phyloP scores from a whole-genome alignment of 2,797 vertebrate species.

The Onychomys arenicola region DNA sequence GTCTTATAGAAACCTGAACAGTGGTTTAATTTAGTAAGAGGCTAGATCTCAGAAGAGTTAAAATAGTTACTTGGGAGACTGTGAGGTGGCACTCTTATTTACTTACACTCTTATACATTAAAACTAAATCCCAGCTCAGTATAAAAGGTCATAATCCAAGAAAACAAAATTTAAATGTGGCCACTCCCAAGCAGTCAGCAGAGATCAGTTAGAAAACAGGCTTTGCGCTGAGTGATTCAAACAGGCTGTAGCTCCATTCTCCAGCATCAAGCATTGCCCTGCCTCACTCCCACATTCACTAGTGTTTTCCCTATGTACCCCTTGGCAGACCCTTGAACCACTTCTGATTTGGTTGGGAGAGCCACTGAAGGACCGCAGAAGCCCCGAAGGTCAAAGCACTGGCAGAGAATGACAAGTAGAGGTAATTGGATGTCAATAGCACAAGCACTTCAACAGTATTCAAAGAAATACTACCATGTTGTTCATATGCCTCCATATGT shows the following conservation, averaged over 20 bases:
- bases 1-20: constrained; percentile 13
- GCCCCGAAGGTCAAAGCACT: background rate
- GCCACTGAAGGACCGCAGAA: background rate
- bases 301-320: background rate
- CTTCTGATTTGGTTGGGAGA: background rate
- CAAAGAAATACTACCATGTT: background rate
- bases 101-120: background rate
- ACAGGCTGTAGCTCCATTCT: background rate
- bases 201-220: background rate
- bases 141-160: background rate
- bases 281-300: background rate
- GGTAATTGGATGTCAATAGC: background rate
- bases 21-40: constrained; percentile 15
- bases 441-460: background rate
- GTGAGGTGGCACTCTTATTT: background rate
- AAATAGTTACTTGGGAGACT: background rate
- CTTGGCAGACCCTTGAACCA: background rate
- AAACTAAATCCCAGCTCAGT: background rate
- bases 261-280: too few species aligned
- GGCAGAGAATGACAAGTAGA: background rate
- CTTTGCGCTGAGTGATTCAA: background rate
- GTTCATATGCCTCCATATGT: background rate
- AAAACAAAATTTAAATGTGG: background rate
- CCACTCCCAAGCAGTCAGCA: background rate
- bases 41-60: background rate